phyloP scores from a whole-genome alignment of 2,888 invertebrate genomes.

The Helicoverpa assulta region DNA sequence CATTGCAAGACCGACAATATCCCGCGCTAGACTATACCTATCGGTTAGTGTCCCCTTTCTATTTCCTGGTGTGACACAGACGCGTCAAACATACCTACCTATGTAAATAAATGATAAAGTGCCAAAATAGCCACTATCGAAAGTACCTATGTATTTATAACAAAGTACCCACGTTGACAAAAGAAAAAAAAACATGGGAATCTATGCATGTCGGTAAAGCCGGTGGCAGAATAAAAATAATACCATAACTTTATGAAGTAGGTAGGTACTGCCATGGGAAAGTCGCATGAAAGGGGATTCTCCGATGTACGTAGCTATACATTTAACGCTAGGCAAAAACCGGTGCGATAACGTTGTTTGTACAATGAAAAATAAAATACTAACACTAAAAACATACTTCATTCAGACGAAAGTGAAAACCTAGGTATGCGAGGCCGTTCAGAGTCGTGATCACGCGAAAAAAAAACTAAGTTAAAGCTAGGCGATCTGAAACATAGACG shows the following conservation, averaged over 20 bases:
- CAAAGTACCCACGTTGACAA: slow-evolving; percentile 20
- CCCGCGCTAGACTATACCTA: slow-evolving; percentile 24
- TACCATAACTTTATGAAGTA: slow-evolving; percentile 55
- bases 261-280: slow-evolving; percentile 61
- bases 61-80: slow-evolving; percentile 51
- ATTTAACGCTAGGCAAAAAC: slow-evolving; percentile 28
- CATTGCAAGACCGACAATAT: slow-evolving; percentile 5
- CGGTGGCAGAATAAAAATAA: slow-evolving; percentile 44
- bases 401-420: slow-evolving; percentile 68
- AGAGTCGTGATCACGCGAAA: slow-evolving; percentile 61
- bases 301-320: slow-evolving; percentile 14
- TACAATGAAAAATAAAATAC: slow-evolving; percentile 47
- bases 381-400: slow-evolving; percentile 49
- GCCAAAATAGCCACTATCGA: slow-evolving; percentile 15
- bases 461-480: slow-evolving; percentile 46
- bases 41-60: slow-evolving; percentile 56
- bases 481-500: slow-evolving; percentile 49
- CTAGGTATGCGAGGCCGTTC: slow-evolving; percentile 61
- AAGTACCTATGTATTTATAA: slow-evolving; percentile 17
- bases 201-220: slow-evolving; percentile 33
- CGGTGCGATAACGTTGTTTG: slow-evolving; percentile 35
- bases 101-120: slow-evolving; percentile 47
- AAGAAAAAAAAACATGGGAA: slow-evolving; percentile 42
- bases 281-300: slow-evolving; percentile 63
- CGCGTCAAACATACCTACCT: slow-evolving; percentile 1